Evolutionary conservation across 2,888 invertebrate species (phyloP), one percentile per base, ranked within the genome.

Genomic region (Eubasilissa splendida): DNA sequence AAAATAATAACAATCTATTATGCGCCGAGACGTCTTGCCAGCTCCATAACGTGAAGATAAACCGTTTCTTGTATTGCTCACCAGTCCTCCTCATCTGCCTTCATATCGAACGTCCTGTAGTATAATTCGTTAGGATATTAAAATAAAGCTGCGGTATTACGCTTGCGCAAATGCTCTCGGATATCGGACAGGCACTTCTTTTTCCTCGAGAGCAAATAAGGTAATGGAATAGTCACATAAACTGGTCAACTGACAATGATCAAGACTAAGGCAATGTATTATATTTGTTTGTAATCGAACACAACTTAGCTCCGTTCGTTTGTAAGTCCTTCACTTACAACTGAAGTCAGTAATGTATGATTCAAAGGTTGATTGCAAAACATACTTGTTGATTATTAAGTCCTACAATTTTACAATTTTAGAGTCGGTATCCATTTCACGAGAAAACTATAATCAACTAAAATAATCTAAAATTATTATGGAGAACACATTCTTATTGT

Each of bases 1-100:
- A 42, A 42, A 2, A 42, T 42, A 42, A 42, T 42, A 42, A 56
- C 77, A 22, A 70, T 77, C 77, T 77, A 58, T 68, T 77, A 70
- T 70, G 58, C 56, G 70, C 54, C 68, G 56, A 58, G 66, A 14
- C 56, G 70, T 77, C 33, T 68, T 42, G 56, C 77, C 56, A 58
- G 56, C 33, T 12, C 53, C 33, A 58, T 33, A 56, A 42, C 14
- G 77, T 54, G 31, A 56, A 77, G 22, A 77, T 77, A 77, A 77
- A 68, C 68, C 70, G 70, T 77, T 77, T 77, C 77, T 77, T 70
- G 77, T 77, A 68, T 58, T 77, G 77, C 70, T 68, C 33, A 10
- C 77, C 22, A 68, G 54, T 77, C 42, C 5, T 14, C 50, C 66
- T 50, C 60, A 76, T 33, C 12, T 33, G 42, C 76, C 56, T 76